Conservation (phyloP, 2,797 vertebrate species). For the Mionectes olivaceus region DNA sequence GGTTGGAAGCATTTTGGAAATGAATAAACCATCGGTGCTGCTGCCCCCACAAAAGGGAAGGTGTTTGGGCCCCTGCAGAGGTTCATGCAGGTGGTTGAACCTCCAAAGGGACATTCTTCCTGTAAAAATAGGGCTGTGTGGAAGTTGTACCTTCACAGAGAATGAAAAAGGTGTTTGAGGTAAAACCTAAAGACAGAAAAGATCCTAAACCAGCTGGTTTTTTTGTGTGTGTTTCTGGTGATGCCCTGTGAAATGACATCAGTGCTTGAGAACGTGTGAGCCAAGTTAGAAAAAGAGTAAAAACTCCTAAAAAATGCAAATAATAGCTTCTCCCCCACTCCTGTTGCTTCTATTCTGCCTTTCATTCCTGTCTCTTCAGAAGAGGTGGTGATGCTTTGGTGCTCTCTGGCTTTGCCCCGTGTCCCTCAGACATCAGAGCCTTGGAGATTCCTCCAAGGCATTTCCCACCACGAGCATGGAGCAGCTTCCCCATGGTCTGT, state of each 20-base stretch:
- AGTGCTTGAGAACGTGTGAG: fast-evolving
- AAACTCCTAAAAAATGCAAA: neutral
- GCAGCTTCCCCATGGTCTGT: neutral
- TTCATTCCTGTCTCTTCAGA: neutral
- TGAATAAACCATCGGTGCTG: neutral
- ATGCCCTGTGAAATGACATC: neutral
- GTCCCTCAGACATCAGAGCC: neutral
- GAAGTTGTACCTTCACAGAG: neutral
- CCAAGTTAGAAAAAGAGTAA: neutral
- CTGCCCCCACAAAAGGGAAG: neutral
- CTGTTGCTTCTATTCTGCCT: neutral
- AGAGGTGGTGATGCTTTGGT: neutral
- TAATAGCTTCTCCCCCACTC: neutral
- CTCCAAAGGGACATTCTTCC: neutral
- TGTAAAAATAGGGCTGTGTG: neutral
- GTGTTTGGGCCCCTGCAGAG: neutral
- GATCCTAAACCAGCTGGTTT: neutral
- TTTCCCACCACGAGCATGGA: neutral
- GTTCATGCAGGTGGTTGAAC: neutral
- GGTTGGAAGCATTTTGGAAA: neutral
- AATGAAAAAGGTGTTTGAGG: neutral
- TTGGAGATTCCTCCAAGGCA: neutral
- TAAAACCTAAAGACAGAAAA: neutral
- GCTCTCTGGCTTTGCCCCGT: neutral
- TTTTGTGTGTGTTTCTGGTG: neutral